Conservation (phyloP, 2,113 vertebrate genomes). For the Hippocampus abdominalis region DNA sequence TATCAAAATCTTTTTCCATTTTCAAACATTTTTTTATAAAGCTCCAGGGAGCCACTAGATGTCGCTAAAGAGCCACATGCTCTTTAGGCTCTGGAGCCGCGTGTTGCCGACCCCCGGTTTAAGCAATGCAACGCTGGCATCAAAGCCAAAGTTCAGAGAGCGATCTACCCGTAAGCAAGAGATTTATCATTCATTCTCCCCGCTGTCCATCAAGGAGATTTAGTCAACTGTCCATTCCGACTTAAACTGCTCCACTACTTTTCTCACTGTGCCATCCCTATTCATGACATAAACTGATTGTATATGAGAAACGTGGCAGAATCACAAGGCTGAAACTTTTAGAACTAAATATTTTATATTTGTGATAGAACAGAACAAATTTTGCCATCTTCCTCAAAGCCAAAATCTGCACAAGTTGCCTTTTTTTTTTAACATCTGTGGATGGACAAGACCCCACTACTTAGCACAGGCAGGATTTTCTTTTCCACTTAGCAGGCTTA, state of each 20-base stretch:
- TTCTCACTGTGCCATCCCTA: neutral
- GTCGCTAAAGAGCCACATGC: too few relatives aligned
- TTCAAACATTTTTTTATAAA: too few relatives aligned
- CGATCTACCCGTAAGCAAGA: neutral
- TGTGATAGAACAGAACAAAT: slow-evolving; percentile 28
- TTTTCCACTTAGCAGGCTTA: slow-evolving; percentile 50
- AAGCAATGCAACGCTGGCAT: neutral
- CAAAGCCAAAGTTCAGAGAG: neutral
- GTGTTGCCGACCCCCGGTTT: too few relatives aligned
- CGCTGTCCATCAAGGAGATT: neutral
- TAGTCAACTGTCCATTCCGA: neutral
- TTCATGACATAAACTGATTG: slow-evolving; percentile 13
- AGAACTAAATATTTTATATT: slow-evolving; percentile 28
- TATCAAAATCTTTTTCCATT: too few relatives aligned
- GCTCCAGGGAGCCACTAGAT: too few relatives aligned
- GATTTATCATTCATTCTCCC: neutral
- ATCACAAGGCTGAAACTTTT: slow-evolving; percentile 17
- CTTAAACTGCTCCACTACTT: neutral
- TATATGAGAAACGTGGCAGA: slow-evolving; percentile 4
- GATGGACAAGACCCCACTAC: slow-evolving; percentile 38
- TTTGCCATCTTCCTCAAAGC: slow-evolving; percentile 16
- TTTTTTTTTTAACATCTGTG: slow-evolving; percentile 29
- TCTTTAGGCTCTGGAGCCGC: too few relatives aligned
- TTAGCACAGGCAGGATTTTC: slow-evolving; percentile 30
- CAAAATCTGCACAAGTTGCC: slow-evolving; percentile 41